Evolutionary conservation across 2,113 vertebrate genomes (phyloP).

Genomic region (Ophiodon elongatus): DNA sequence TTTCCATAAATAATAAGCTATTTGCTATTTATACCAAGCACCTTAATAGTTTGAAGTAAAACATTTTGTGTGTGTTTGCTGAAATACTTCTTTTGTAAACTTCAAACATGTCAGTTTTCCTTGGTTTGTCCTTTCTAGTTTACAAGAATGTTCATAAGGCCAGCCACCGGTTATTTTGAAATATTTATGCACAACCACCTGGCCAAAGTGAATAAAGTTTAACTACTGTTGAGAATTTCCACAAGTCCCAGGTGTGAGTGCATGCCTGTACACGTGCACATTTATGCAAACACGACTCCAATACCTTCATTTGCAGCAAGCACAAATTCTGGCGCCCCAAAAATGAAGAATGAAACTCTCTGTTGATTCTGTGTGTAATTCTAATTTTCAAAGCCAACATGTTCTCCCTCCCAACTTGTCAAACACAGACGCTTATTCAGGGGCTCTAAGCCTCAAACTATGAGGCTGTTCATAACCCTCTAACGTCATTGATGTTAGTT

Average conservation of each 20-base stretch:
- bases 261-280: not conserved
- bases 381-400: not conserved
- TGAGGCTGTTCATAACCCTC: no score
- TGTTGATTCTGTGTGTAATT: not conserved
- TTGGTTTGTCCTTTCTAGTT: not conserved
- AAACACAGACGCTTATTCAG: no score
- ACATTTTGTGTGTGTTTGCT: not conserved
- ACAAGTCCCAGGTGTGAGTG: not conserved
- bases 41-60: not conserved
- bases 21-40: no score
- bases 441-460: no score
- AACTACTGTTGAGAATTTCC: slow-evolving; percentile 6
- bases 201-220: not conserved
- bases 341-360: not conserved
- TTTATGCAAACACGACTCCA: not conserved
- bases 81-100: slow-evolving; percentile 1
- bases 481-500: no score
- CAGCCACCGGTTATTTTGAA: not conserved
- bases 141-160: not conserved
- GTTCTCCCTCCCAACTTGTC: not conserved
- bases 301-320: not conserved
- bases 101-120: slow-evolving; percentile 4
- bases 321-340: not conserved
- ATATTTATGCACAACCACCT: slow-evolving; percentile 23
- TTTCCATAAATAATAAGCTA: not conserved